phyloP scores from a whole-genome alignment of 2,113 vertebrate genomes.

The Mirounga angustirostris region DNA sequence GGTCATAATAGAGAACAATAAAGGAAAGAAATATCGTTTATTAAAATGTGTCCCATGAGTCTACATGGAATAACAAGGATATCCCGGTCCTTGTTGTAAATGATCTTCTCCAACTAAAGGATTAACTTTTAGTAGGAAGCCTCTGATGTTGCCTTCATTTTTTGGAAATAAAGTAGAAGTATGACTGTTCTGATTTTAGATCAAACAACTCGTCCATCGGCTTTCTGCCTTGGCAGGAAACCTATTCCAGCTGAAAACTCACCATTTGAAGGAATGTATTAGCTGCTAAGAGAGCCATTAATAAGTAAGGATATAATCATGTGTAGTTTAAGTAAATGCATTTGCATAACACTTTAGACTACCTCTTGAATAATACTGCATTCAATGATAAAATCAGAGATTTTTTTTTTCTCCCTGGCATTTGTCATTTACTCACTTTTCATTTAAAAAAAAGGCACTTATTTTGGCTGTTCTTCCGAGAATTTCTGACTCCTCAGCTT shows the following conservation, averaged over 20 bases:
- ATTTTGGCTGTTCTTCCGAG: background rate
- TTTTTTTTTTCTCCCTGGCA: no score
- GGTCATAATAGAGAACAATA: background rate
- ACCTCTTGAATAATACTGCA: background rate
- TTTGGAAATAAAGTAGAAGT: background rate
- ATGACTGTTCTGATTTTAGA: conserved; percentile 47
- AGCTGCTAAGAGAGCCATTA: conserved; percentile 36
- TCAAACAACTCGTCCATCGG: background rate
- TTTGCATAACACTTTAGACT: conserved; percentile 27
- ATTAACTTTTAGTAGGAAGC: background rate
- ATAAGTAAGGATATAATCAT: conserved; percentile 54
- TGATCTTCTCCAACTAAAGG: background rate
- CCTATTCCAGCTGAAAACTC: background rate
- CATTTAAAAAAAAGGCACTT: conserved; percentile 43
- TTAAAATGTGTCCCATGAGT: background rate
- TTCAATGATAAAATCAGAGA: conserved; percentile 40
- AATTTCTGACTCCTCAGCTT: background rate
- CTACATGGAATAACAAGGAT: background rate
- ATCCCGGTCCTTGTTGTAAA: background rate
- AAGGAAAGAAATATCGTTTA: background rate
- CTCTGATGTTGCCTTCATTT: background rate
- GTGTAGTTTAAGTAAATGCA: conserved; percentile 52
- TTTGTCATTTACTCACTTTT: conserved; percentile 52
- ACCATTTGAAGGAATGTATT: conserved; percentile 18
- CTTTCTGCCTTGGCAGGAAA: conserved; percentile 49